Evolutionary conservation across 1,140 invertebrate species (phyloP).

Genomic region (Drosophila seguyi): DNA sequence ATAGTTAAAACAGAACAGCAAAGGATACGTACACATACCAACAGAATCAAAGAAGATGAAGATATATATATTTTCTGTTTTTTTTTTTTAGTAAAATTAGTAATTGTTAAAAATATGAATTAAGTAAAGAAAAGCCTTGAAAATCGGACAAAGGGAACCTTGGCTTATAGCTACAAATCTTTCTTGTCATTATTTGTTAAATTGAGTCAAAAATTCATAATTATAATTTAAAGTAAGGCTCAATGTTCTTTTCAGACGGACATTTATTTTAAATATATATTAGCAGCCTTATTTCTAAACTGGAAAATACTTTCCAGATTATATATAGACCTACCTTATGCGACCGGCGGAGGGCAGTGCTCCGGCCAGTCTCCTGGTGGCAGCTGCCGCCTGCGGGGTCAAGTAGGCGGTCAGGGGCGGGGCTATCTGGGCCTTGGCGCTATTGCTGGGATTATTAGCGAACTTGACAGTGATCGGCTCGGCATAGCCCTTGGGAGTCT

Average conservation of each 20-base stretch:
- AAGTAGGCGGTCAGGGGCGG: constrained; percentile 86
- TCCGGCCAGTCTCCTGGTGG: constrained; percentile 77
- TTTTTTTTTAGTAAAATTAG: constrained; percentile 23
- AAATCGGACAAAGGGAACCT: constrained; percentile 2
- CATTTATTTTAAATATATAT: neutral
- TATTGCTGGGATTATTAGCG: constrained; percentile 88
- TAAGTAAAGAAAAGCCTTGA: neutral
- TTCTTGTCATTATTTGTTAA: neutral
- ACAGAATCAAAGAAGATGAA: constrained; percentile 24
- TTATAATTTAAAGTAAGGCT: neutral
- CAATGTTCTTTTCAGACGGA: neutral
- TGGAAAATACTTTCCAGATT: neutral
- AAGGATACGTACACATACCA: constrained; percentile 24
- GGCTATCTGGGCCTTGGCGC: constrained; percentile 87
- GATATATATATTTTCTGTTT: neutral
- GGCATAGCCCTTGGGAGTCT: constrained; percentile 87
- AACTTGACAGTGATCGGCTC: constrained; percentile 88
- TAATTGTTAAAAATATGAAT: neutral
- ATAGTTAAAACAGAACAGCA: constrained; percentile 39
- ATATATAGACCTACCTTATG: constrained; percentile 70
- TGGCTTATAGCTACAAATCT: neutral
- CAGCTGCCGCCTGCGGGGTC: constrained; percentile 85
- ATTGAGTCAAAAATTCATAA: neutral
- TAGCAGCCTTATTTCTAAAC: neutral
- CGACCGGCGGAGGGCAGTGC: constrained; percentile 80